Evolutionary conservation across 2,113 vertebrate genomes (phyloP).

Genomic region (Hepsetus odoe): DNA sequence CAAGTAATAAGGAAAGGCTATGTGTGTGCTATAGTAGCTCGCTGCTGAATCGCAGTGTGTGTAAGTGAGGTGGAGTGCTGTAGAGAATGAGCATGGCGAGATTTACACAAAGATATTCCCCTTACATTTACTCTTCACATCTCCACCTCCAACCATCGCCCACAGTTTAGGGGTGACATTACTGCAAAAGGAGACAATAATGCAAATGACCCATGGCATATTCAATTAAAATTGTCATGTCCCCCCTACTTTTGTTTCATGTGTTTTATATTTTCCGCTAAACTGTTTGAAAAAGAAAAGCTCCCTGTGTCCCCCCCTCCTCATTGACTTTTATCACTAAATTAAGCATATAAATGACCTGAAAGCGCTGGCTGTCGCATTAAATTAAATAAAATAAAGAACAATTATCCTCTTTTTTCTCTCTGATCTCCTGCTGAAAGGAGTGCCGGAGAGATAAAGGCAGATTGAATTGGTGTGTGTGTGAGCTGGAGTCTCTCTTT

Average conservation of each 20-base stretch:
- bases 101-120: constrained; percentile 57
- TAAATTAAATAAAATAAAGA: constrained; percentile 89
- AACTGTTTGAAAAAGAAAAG: constrained; percentile 71
- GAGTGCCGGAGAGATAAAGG: constrained; percentile 84
- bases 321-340: constrained; percentile 87
- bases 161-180: constrained; percentile 70
- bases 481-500: constrained; percentile 49
- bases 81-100: constrained; percentile 60
- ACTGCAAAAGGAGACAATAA: constrained; percentile 66
- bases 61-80: background rate
- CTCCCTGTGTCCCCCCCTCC: constrained; percentile 66
- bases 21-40: background rate
- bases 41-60: background rate
- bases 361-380: constrained; percentile 83
- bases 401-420: constrained; percentile 82
- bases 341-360: constrained; percentile 93
- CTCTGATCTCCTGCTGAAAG: constrained; percentile 87
- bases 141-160: constrained; percentile 60
- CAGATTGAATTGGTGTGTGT: constrained; percentile 78
- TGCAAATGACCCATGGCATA: constrained; percentile 74
- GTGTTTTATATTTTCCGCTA: constrained; percentile 63
- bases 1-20: too few relatives aligned
- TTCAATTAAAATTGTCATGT: constrained; percentile 73
- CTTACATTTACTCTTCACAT: constrained; percentile 65
- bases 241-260: constrained; percentile 63